Conservation (phyloP, 2,888 invertebrate species). For the Papilio protenor region DNA sequence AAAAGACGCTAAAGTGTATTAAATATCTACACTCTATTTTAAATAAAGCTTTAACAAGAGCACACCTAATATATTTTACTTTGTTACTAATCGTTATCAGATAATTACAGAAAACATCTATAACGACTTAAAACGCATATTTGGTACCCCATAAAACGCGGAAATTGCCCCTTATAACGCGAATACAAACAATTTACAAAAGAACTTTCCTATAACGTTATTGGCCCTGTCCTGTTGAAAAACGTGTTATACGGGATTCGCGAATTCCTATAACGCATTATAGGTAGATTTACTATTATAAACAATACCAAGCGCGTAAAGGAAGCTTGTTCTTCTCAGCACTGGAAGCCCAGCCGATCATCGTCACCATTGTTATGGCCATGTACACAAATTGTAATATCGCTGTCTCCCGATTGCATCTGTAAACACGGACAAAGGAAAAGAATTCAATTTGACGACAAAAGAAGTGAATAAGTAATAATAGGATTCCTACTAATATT, state of each 20-base stretch:
- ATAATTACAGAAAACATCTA: too few species aligned
- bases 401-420: conserved; percentile 66
- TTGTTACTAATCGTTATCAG: too few species aligned
- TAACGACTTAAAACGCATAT: too few species aligned
- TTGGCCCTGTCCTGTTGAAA: too few species aligned
- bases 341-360: conserved; percentile 69
- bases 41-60: background rate
- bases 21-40: background rate
- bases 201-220: too few species aligned
- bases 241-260: too few species aligned
- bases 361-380: conserved; percentile 63
- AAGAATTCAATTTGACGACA: background rate
- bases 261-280: too few species aligned
- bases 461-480: background rate
- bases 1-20: background rate
- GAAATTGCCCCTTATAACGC: too few species aligned
- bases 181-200: too few species aligned
- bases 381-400: conserved; percentile 61
- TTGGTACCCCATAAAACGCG: too few species aligned
- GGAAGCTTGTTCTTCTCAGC: conserved; percentile 71
- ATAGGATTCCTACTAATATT: background rate
- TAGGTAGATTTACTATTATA: too few species aligned
- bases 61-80: background rate
- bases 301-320: conserved; percentile 67
- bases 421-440: conserved; percentile 45